phyloP scores from a whole-genome alignment of 2,113 vertebrate species.

The Fukomys damarensis region DNA sequence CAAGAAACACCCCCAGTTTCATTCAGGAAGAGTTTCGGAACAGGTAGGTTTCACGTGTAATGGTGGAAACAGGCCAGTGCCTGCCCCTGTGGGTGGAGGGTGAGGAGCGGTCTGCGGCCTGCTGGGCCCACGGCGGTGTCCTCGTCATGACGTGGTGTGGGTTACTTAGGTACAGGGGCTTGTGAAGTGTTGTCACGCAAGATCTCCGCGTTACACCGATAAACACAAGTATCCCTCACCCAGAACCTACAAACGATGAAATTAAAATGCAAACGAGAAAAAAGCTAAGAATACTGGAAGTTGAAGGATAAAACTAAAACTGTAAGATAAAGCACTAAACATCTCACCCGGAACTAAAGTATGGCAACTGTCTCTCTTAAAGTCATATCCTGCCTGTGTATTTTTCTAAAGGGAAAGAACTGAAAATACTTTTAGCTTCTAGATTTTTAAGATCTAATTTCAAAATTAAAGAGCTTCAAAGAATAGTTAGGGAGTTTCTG shows the following conservation, averaged over 20 bases:
- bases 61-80: too few relatives aligned
- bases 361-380: neutral
- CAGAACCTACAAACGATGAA: neutral
- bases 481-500: neutral
- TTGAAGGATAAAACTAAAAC: neutral
- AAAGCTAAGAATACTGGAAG: neutral
- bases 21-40: neutral
- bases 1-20: neutral
- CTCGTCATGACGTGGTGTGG: neutral
- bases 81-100: neutral
- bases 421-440: neutral
- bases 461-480: neutral
- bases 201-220: neutral
- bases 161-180: neutral
- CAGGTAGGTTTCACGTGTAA: neutral
- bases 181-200: neutral
- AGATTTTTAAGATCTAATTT: neutral
- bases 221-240: neutral
- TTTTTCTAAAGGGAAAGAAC: neutral
- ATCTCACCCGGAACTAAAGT: neutral
- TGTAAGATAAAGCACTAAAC: neutral
- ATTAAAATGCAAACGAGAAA: neutral
- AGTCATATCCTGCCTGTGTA: neutral
- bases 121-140: too few relatives aligned
- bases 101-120: too few relatives aligned